These are phyloP conservation scores for Sorex fumeus DNA, from an alignment of 2,113 vertebrate species.

Conservation along the genomic window DNA sequence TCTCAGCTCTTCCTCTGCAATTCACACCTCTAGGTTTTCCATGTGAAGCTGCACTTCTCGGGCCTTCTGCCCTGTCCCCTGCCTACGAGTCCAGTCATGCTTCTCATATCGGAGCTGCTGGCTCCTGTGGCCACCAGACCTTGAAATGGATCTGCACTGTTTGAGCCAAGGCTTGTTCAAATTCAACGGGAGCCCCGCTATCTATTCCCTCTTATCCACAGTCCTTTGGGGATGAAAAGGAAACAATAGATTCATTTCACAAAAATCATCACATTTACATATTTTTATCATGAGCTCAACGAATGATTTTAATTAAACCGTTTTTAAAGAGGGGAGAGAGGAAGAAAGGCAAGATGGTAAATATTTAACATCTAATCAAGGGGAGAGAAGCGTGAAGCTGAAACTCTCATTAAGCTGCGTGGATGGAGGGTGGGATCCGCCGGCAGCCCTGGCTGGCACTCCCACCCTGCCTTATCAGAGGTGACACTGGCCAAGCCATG, in stretches of 20 bases:
- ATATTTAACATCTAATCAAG: constrained; percentile 86
- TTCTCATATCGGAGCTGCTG: neutral
- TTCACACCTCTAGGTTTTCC: neutral
- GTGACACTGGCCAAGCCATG: constrained; percentile 12
- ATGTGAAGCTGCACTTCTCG: neutral
- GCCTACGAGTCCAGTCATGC: neutral
- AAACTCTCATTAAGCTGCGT: constrained; percentile 72
- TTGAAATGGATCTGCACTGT: constrained; percentile 71
- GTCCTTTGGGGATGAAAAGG: constrained; percentile 77
- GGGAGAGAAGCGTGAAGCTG: constrained; percentile 79
- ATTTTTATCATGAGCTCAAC: constrained; percentile 85
- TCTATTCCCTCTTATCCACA: constrained; percentile 64
- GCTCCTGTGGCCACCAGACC: constrained; percentile 76
- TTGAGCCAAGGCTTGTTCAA: constrained; percentile 77
- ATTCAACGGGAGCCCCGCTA: constrained; percentile 70
- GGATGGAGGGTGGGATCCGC: constrained; percentile 38
- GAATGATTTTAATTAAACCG: constrained; percentile 84
- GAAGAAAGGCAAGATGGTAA: constrained; percentile 81
- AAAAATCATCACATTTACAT: constrained; percentile 85
- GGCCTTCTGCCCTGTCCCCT: fast-evolving
- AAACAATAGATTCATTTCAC: constrained; percentile 83
- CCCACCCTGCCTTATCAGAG: constrained; percentile 54
- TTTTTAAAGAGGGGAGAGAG: constrained; percentile 79
- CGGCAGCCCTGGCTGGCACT: neutral
- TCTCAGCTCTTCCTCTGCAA: neutral